Evolutionary conservation across 2,797 vertebrate genomes (phyloP).

Genomic region (Catharus ustulatus): DNA sequence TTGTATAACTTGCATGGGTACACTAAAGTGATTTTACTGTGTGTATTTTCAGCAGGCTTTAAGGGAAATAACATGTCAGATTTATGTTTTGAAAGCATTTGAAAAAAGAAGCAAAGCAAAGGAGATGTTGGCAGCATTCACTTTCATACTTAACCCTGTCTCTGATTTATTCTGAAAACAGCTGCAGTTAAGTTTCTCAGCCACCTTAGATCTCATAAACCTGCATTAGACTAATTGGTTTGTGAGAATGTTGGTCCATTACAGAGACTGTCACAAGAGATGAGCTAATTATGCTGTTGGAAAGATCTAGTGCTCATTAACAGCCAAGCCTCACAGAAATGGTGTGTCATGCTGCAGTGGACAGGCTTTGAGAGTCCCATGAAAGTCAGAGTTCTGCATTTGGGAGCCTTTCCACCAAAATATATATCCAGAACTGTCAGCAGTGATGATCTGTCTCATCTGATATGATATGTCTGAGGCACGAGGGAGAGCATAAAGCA

Average conservation of each 20-base stretch:
- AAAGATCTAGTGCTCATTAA: not conserved
- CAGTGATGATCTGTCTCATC: not conserved
- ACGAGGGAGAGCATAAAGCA: not conserved
- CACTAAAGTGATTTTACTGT: not conserved
- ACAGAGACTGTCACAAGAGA: not conserved
- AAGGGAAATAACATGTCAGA: not conserved
- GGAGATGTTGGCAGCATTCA: not conserved
- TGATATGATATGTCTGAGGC: not conserved
- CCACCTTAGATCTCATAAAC: not conserved
- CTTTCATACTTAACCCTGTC: not conserved
- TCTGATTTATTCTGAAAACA: not conserved
- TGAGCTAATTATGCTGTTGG: not conserved
- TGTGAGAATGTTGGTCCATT: not conserved
- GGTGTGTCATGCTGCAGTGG: not conserved
- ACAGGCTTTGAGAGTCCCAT: not conserved
- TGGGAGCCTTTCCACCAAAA: not conserved
- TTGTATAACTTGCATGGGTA: not conserved
- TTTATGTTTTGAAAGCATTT: not conserved
- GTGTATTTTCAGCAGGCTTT: not conserved
- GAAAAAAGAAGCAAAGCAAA: not conserved
- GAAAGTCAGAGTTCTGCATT: not conserved
- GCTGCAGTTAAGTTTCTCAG: not conserved
- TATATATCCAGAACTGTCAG: not conserved
- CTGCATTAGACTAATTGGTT: not conserved
- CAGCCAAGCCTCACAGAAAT: not conserved